phyloP scores from a whole-genome alignment of 2,888 invertebrate species.

The Artemia sinica region DNA sequence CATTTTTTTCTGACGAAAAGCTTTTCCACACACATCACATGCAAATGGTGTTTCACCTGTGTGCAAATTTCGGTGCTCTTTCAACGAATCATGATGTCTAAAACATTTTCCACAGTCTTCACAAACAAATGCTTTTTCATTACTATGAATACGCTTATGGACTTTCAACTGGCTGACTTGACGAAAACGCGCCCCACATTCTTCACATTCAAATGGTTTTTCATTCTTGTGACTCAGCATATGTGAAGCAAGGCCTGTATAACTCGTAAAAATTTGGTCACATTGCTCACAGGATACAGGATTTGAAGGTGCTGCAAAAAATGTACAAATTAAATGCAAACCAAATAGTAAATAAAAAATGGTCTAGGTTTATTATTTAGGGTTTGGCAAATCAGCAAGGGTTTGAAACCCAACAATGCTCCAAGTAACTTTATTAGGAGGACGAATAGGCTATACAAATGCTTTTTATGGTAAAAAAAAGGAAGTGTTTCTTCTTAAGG shows the following conservation, averaged over 20 bases:
- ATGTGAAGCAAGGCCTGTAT: neutral
- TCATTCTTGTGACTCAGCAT: slow-evolving; percentile 2
- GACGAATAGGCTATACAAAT: too few species aligned
- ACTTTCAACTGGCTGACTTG: neutral
- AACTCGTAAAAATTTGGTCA: neutral
- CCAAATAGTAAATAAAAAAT: too few species aligned
- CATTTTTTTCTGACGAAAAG: neutral
- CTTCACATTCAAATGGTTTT: slow-evolving; percentile 7
- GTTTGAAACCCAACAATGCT: too few species aligned
- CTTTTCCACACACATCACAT: neutral
- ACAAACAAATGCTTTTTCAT: neutral
- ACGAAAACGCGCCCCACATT: slow-evolving; percentile 12
- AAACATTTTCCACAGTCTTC: neutral
- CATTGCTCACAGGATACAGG: neutral
- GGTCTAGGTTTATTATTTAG: too few species aligned
- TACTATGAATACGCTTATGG: neutral
- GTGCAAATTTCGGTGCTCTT: neutral
- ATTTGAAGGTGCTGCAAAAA: neutral
- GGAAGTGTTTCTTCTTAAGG: too few species aligned
- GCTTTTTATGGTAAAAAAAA: too few species aligned
- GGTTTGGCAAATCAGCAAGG: too few species aligned
- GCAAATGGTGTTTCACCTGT: neutral
- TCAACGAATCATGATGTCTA: neutral
- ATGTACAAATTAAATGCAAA: neutral
- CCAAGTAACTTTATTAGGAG: too few species aligned